These are phyloP conservation scores for Ridgeia piscesae DNA, from an alignment of 1,140 invertebrate species.

Conservation along the genomic window DNA sequence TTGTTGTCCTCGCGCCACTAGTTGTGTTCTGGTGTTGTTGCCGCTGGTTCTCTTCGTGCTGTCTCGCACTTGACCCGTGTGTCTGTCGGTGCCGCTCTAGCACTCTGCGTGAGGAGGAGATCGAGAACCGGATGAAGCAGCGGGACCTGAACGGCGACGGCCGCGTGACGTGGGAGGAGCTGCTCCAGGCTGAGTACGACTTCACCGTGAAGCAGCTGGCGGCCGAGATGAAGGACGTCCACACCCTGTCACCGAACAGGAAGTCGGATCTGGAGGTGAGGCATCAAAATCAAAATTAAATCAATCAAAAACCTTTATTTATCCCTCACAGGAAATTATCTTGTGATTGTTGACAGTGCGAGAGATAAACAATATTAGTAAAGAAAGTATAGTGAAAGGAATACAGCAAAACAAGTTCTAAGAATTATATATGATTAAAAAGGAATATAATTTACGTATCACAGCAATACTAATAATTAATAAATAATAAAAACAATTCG, in stretches of 20 bases:
- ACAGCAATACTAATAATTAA: too few relatives aligned
- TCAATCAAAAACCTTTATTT: too few relatives aligned
- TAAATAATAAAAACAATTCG: too few relatives aligned
- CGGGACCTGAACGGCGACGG: constrained; percentile 72
- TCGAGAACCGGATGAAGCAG: constrained; percentile 42
- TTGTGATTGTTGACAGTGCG: too few relatives aligned
- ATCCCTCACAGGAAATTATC: too few relatives aligned
- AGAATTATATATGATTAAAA: too few relatives aligned
- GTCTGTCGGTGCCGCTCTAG: constrained; percentile 24
- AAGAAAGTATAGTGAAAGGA: too few relatives aligned
- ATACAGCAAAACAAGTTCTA: too few relatives aligned
- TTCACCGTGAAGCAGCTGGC: background rate
- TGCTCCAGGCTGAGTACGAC: constrained; percentile 71
- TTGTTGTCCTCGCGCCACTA: background rate
- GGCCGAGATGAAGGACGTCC: background rate
- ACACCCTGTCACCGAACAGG: background rate
- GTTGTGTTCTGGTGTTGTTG: too few relatives aligned
- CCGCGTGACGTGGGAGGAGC: constrained; percentile 83
- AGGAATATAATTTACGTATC: too few relatives aligned
- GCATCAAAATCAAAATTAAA: too few relatives aligned
- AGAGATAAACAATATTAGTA: too few relatives aligned
- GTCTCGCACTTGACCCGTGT: background rate
- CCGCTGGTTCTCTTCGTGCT: background rate
- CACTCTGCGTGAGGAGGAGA: constrained; percentile 49
- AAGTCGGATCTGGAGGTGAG: background rate